Evolutionary conservation across 2,797 vertebrate species (phyloP), one percentile per base, ranked within the genome.

Genomic region (Prunella strophiata): DNA sequence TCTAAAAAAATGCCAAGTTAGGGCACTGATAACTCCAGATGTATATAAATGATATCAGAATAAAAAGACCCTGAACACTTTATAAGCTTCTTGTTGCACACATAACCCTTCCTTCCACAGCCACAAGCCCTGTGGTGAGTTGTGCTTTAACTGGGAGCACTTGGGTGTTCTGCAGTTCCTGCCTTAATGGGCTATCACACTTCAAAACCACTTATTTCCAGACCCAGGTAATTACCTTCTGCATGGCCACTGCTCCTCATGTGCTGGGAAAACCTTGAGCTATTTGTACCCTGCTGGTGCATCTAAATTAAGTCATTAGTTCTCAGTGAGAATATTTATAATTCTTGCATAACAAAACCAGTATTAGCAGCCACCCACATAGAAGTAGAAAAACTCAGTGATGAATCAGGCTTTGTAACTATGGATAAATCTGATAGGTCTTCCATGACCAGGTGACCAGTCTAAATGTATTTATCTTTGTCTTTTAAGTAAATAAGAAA

Each of bases 241-340:
- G 71, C 5, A 4, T 66, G 87, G 77, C 79, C 63, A 17, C 66
- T 65, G 78, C 63, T 80, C 43, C 70, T 85, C 83, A 32, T 2
- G 2, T 38, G 5, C 79, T 40, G 75, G 85, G 80, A 85, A 51
- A 94, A 81, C 86, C 68, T 96, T 45, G 58, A 86, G 76, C 67
- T 92, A 67, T 94, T 93, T 9, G 2, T 79, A 54, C 47, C 85
- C 50, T 4, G 1, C 84, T 71, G 78, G 34, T 87, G 65, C 6
- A 4, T 87, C 65, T 62, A 87, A 93, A 79, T 92, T 68, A 89
- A 96, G 55, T 82, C 78, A 86, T 94, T 88, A 90, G 36, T 51
- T 96, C 66, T 81, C 90, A 78, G 73, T 45, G 52, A 91, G 85
- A 86, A 73, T 85, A 85, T 79, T 93, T 91, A 57, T 73, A 91